Evolutionary conservation across 2,888 invertebrate genomes (phyloP).

Genomic region (Aspidapion aeneum): DNA sequence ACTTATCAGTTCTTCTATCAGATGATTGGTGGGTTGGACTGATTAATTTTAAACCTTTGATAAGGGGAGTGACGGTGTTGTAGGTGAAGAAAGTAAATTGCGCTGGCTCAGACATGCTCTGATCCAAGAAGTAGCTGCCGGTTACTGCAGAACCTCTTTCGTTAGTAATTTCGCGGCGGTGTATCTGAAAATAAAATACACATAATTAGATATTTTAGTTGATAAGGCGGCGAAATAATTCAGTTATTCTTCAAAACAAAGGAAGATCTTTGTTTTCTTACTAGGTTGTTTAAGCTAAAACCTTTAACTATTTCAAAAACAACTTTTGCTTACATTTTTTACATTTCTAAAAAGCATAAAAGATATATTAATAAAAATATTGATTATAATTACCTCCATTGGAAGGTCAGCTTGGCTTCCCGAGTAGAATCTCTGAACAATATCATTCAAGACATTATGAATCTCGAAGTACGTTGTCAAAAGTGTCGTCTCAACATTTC

Average conservation of each 20-base stretch:
- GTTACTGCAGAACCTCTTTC: slow-evolving; percentile 49
- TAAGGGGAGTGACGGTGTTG: slow-evolving; percentile 51
- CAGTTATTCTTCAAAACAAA: too few relatives aligned
- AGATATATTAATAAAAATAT: too few relatives aligned
- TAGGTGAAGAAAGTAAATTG: slow-evolving; percentile 53
- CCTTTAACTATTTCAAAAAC: too few relatives aligned
- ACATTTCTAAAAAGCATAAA: too few relatives aligned
- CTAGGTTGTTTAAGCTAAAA: too few relatives aligned
- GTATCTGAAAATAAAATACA: slow-evolving; percentile 45
- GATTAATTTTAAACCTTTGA: slow-evolving; percentile 49
- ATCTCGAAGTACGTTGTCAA: slow-evolving; percentile 55
- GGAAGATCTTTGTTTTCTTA: neutral
- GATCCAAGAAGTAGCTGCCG: slow-evolving; percentile 54
- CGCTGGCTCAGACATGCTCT: slow-evolving; percentile 52
- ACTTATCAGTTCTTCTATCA: slow-evolving; percentile 49
- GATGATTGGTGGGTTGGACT: slow-evolving; percentile 52
- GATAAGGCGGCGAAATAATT: too few relatives aligned
- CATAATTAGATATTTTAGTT: too few relatives aligned
- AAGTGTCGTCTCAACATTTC: slow-evolving; percentile 51
- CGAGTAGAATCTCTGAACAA: slow-evolving; percentile 49
- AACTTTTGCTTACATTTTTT: too few relatives aligned
- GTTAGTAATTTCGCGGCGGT: slow-evolving; percentile 50
- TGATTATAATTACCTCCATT: slow-evolving; percentile 49
- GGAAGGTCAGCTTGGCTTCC: slow-evolving; percentile 48
- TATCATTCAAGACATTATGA: slow-evolving; percentile 49